phyloP scores from a whole-genome alignment of 2,113 vertebrate species.

The Tautogolabrus adspersus region DNA sequence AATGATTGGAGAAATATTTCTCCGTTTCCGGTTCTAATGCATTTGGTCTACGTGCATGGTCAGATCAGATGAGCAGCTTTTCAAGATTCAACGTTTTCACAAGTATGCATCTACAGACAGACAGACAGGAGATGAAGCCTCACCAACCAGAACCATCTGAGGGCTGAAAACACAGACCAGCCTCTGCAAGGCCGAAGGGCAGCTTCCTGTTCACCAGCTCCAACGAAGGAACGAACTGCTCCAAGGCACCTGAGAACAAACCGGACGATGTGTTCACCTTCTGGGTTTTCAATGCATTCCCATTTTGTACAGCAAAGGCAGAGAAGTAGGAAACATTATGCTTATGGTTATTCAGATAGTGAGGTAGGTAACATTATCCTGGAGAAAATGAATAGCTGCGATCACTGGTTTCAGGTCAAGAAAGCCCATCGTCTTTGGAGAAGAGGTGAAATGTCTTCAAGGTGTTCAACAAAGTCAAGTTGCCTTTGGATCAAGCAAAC shows the following conservation, averaged over 20 bases:
- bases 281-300: background rate
- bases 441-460: too few relatives aligned
- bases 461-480: too few relatives aligned
- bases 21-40: too few relatives aligned
- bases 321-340: too few relatives aligned
- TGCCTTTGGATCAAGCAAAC: too few relatives aligned
- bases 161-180: constrained; percentile 89
- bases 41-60: too few relatives aligned
- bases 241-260: constrained; percentile 85
- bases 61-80: background rate
- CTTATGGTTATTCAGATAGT: too few relatives aligned
- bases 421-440: too few relatives aligned
- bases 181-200: constrained; percentile 92
- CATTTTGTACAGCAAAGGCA: background rate
- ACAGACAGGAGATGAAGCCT: constrained; percentile 55
- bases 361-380: too few relatives aligned
- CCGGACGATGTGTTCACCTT: background rate
- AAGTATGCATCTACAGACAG: background rate
- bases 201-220: constrained; percentile 90
- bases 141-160: constrained; percentile 75
- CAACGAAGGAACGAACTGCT: constrained; percentile 86
- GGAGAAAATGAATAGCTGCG: too few relatives aligned
- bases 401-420: too few relatives aligned
- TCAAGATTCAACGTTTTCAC: background rate
- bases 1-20: too few relatives aligned